phyloP scores from a whole-genome alignment of 2,797 vertebrate genomes.

The Somateria mollissima region DNA sequence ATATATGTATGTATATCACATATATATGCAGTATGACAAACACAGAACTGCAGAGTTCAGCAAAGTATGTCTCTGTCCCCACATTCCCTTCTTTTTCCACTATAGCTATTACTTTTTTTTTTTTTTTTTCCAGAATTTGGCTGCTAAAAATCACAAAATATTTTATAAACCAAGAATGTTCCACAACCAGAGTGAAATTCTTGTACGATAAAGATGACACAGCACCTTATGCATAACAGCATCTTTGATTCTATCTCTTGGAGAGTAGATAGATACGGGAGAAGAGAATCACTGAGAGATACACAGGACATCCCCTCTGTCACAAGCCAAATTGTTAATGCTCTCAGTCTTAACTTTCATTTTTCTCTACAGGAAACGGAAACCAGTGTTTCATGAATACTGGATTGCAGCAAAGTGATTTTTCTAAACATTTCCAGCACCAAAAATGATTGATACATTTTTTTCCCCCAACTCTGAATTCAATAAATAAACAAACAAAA shows the following conservation, averaged over 20 bases:
- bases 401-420: not conserved
- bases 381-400: not conserved
- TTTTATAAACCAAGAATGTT: not conserved
- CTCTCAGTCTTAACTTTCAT: not conserved
- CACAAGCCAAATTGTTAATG: not conserved
- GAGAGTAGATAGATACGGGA: not conserved
- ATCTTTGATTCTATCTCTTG: not conserved
- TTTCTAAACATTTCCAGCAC: not conserved
- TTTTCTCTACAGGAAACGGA: not conserved
- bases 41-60: not conserved
- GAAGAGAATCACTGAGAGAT: not conserved
- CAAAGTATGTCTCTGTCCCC: not conserved
- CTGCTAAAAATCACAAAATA: not conserved
- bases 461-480: not conserved
- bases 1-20: not conserved
- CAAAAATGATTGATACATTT: not conserved
- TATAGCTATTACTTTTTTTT: too few species aligned
- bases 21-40: not conserved
- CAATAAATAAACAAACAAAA: slow-evolving; percentile 11
- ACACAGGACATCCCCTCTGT: not conserved
- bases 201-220: not conserved
- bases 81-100: not conserved
- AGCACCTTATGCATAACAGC: not conserved
- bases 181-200: not conserved
- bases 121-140: not conserved